Base-by-base conservation (phyloP, 2,797 vertebrate genomes). In the Tolypeutes matacus region DNA sequence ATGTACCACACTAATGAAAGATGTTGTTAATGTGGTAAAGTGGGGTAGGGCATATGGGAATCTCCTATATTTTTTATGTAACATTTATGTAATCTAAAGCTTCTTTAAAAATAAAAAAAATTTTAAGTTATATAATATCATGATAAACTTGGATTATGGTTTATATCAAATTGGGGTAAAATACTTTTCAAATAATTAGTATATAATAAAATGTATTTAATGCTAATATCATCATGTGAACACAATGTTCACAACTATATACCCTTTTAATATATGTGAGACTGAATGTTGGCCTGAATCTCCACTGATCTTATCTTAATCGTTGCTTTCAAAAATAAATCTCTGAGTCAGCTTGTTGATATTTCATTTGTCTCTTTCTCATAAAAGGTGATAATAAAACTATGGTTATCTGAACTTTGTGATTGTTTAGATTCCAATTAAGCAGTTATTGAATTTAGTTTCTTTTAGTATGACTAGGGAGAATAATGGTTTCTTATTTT, bases 361-460 rank as follows among this genome's bases (percentile, higher is more conserved):
- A 21, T 76, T 92, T 92, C 18, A 73, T 82, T 93, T 51, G 13
- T 73, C 27, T 75, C 29, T 91, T 93, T 93, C 58, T 93, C 62
- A 87, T 69, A 49, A 86, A 84, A 81, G 23, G 14, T 67, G 21
- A 90, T 53, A 76, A 89, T 75, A 56, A 91, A 89, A 77, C 65
- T 81, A 93, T 69, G 23, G 42, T 31, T 84, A 64, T 92, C 17
- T 78, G 83, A 92, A 62, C 72, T 89, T 69, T 69, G 34, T 95
- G 73, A 87, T 93, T 53, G 36, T 73, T 94, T 95, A 85, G n/a
- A 65, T 77, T 96, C 34, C n/a, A 72, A 31, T 91, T 86, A 69
- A 92, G 69, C 1, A 95, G n/a, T 29, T 58, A 51, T 83, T 95
- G 76, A 36, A 60, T 78, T 97, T 84, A 89, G 34, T 83, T 84